Evolutionary conservation across 2,797 vertebrate genomes (phyloP), one percentile per base, ranked within the genome.

Genomic region (Macropodus opercularis): DNA sequence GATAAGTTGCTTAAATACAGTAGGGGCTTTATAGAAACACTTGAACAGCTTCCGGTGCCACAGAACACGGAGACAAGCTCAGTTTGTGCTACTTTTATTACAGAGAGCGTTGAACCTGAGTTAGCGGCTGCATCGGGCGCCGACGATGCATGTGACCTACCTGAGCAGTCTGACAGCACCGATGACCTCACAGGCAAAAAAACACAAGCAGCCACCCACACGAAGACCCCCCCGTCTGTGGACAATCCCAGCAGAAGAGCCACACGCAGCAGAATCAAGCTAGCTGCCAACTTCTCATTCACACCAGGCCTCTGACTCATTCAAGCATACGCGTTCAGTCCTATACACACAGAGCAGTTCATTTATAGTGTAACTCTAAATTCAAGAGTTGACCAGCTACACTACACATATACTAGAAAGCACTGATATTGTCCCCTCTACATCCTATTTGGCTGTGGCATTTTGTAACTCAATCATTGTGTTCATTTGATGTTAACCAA

Each of bases 271-370:
- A 93, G 93, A 88, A 93, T 98, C 53, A 96, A 93, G 85, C 89
- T 99, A 54, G 97, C 97, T 39, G 96, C 96, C 66, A 98, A 98
- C 78, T 99, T 99, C 64, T 96, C 96, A n/a, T 93, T 96, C 79
- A 91, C 93, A 6, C 89, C 93, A 62, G 80, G 92, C 83, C 92
- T 93, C 34, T 86, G 77, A 86, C 35, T n/a, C 44, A 12, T 1
- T 18, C 19, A 24, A 17, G 47, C 32, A n/a, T 4, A n/a, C 49
- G 57, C 21, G 32, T 13, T 9, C 19, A 43, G 10, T 10, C 41
- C 8, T 32, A 18, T 11, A 12, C 39, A 51, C 48, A 60, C 35
- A 14, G 7, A 64, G 36, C 42, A 49, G 31, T 43, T 53, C 63
- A 62, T 62, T 42, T 27, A 49, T 5, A 35, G 65, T 54, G 58